Base-by-base conservation (phyloP, 2,888 invertebrate genomes). In the Nomada lathburiana region DNA sequence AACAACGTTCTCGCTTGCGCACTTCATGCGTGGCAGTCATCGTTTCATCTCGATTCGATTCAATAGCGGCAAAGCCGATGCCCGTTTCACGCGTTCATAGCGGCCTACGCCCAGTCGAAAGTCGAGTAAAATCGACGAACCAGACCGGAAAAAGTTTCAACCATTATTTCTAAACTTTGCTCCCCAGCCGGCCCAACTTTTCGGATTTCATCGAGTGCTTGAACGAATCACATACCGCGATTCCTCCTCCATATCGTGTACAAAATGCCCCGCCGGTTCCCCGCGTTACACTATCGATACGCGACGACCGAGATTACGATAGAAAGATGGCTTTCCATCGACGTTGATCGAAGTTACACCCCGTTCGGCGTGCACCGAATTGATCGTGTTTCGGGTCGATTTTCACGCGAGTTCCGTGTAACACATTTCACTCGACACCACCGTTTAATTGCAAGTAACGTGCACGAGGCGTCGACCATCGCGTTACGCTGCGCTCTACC, bases 111-210 rank as follows among this genome's bases (percentile, higher is more conserved):
- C 42, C 69, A n/a, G 57, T 36, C 23, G 47, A 47, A 42, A 67
- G 59, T 60, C 64, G 76, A 44, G 7, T 47, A 44, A 55, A 70
- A 57, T 63, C 36, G 42, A 36, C 67, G 50, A 65, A 7, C 18
- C 55, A 0, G 29, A 62, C 29, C n/a, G 55, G 71, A 55, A 71
- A 76, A 80, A 65, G 62, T 64, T 72, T 65, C 71, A 20, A 72
- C 73, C 68, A 78, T 78, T 73, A 73, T 73, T 63, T 73, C 50
- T 20, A 63, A 73, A 78, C 73, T 78, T 73, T 63, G 57, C 62
- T 55, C 70, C 20, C 10, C 23, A 23, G 18, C 13, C 26, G 23
- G 60, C 13, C 13, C 55, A 44, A 63, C 42, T 59, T 69, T 59
- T 47, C 42, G 63, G 44, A n/a, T 72, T 55, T 63, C 63, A 44